These are phyloP conservation scores for Aegithalos caudatus DNA, from an alignment of 2,113 vertebrate species.

Conservation along the genomic window DNA sequence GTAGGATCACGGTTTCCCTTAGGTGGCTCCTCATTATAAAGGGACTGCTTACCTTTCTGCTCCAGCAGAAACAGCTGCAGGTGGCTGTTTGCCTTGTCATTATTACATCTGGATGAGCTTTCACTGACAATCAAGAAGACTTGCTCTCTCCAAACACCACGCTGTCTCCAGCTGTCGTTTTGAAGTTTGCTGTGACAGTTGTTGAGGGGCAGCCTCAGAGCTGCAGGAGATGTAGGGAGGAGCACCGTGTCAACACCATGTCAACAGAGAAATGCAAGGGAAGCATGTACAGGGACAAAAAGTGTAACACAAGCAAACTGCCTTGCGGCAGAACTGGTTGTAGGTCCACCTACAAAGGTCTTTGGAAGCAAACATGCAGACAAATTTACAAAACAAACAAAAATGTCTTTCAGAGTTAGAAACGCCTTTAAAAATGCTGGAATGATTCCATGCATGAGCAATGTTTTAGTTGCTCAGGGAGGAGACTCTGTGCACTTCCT, in stretches of 20 bases:
- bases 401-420: neutral
- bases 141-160: neutral
- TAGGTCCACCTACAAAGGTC: neutral
- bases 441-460: neutral
- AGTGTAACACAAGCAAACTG: neutral
- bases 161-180: neutral
- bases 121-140: neutral
- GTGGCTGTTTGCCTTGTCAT: neutral
- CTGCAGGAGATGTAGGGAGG: neutral
- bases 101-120: neutral
- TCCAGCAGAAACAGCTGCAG: neutral
- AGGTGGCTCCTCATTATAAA: neutral
- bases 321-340: neutral
- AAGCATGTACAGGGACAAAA: neutral
- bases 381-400: neutral
- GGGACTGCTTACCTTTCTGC: neutral
- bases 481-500: neutral
- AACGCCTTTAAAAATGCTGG: neutral
- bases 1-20: neutral
- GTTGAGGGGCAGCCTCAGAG: neutral
- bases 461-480: conserved; percentile 15
- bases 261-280: neutral
- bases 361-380: neutral
- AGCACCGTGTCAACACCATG: neutral
- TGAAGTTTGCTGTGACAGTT: neutral